Evolutionary conservation across 2,888 invertebrate species (phyloP), one percentile per base, ranked within the genome.

Genomic region (Morpho deidamia): DNA sequence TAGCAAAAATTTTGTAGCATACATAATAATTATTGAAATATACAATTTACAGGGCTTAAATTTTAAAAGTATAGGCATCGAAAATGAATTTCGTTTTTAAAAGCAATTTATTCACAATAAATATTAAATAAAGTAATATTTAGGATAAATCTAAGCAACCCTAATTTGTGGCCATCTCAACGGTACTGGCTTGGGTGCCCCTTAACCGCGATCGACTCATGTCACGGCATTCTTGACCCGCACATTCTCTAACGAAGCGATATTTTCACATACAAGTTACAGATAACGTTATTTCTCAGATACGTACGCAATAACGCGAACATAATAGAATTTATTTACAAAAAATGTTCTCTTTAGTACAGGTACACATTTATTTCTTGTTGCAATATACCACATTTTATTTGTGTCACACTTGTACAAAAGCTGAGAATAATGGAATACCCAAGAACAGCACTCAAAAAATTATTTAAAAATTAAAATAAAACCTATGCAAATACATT

Each of bases 221-320:
- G 63, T 64, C 73, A 65, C 66, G 67, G 68, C 74, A 78, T 78
- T 77, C 75, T 72, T 74, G 70, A 73, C 70, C 70, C 71, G 67
- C 58, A 67, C 69, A 67, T 60, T 64, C 67, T 67, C 46, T 47
- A 53, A 58, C 60, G 56, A 63, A 61, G 62, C 65, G 65, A 68
- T 64, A 54, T 60, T 56, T 55, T 58, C 56, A 60, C 59, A 60
- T 60, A 62, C 51, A 53, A 61, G 55, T 43, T 42, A 60, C 61
- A 65, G 63, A 60, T 65, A 65, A 62, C 62, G 60, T 67, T 66
- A 61, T 55, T 55, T 46, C 23, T 37, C 49, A 42, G n/a, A 23
- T 12, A 11, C 44, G 48, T 32, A 47, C 37, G 46, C 47, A 46
- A 40, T 43, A 50, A 34, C n/a, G 47, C 47, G 47, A 46, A 55